Conservation (phyloP, 2,797 vertebrate species). For the Danio albolineatus region DNA sequence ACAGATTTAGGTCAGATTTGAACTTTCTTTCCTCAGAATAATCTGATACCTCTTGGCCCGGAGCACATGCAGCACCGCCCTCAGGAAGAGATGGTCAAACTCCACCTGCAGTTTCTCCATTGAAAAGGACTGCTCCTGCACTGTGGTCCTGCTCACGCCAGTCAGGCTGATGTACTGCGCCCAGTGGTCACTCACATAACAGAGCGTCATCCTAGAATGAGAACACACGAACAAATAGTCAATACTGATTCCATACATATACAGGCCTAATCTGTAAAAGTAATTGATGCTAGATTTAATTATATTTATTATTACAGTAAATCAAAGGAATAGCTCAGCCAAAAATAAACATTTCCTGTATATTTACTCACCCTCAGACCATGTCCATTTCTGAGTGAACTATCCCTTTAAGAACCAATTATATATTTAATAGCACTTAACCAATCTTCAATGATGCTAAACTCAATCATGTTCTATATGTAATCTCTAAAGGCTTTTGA, state of each 20-base stretch:
- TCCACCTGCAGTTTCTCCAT: constrained; percentile 93
- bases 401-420: too few relatives aligned
- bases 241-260: neutral
- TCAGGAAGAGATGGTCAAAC: constrained; percentile 94
- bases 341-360: too few relatives aligned
- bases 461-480: too few relatives aligned
- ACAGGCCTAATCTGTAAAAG: too few relatives aligned
- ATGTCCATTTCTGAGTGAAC: too few relatives aligned
- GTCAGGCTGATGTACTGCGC: constrained; percentile 84
- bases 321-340: too few relatives aligned
- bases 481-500: too few relatives aligned
- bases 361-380: too few relatives aligned
- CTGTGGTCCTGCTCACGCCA: constrained; percentile 67
- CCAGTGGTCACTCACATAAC: constrained; percentile 97
- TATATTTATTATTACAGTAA: too few relatives aligned
- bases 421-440: too few relatives aligned
- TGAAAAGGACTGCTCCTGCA: constrained; percentile 80
- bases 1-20: neutral
- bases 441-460: too few relatives aligned
- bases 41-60: constrained; percentile 90
- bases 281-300: too few relatives aligned
- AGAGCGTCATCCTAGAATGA: constrained; percentile 87
- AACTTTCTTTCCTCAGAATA: neutral
- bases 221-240: neutral
- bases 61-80: constrained; percentile 91